Evolutionary conservation across 2,888 invertebrate species (phyloP), one percentile per base, ranked within the genome.

Genomic region (Cheilosia scutellata): DNA sequence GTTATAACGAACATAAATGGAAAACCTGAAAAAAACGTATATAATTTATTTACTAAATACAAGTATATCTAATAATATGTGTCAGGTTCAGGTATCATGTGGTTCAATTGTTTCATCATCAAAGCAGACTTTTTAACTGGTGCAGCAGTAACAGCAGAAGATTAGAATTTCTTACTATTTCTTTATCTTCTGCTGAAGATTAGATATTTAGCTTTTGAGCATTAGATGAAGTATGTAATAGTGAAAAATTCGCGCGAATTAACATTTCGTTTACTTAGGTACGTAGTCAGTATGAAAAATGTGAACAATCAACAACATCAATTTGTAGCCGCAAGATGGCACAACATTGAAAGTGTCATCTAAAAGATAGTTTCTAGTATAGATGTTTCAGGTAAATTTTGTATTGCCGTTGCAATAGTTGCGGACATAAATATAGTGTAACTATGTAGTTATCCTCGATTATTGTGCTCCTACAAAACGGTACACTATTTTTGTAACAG

Each of bases 401-500:
- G 44, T 62, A 44, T 62, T 29, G 11, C 44, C n/a, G 44, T 44
- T 13, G 62, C 29, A 44, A 62, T 62, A 29, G 29, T 62, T 29
- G 44, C n/a, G 11, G 44, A 44, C 11, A 62, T 44, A 62, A 44
- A 62, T 44, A 62, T 27, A 29, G 44, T 29, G 16, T 31, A 62
- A 62, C 47, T 47, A n/a, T n/a, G 11, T 31, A 62, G n/a, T 31
- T 51, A 20, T 37, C 49, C 37, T 65, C 65, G 20, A 49, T 51
- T 49, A 51, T 37, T 33, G 51, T 33, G 37, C 65, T 37, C 25
- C 65, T 65, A 37, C 51, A 49, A 51, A 65, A 65, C 49, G 65
- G 65, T 20, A 37, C 49, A 49, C 29, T 51, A 51, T 33, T 65
- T n/a, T 65, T 37, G 37, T 51, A 65, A 20, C 51, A 51, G 37